Conservation (phyloP, 2,888 invertebrate genomes). For the Ommatoiulus sabulosus region DNA sequence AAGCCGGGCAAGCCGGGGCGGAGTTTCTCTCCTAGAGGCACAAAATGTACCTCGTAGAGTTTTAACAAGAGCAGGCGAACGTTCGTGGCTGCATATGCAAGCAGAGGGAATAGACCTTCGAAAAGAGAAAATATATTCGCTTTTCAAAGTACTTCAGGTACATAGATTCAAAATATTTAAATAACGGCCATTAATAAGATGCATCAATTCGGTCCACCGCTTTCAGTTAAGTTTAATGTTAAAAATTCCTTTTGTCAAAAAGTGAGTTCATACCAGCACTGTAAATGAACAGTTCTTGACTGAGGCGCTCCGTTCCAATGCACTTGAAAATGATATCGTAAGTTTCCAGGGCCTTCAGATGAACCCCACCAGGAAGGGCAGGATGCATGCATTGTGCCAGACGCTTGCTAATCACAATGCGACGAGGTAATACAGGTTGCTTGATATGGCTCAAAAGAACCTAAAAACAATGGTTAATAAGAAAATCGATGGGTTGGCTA, state of each 20-base stretch:
- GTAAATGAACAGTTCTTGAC: conserved; percentile 86
- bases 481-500: no score
- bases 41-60: conserved; percentile 89
- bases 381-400: conserved; percentile 95
- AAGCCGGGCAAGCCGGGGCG: conserved; percentile 88
- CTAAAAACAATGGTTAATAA: conserved; percentile 68
- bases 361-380: conserved; percentile 89
- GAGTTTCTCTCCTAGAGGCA: conserved; percentile 81
- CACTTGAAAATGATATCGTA: conserved; percentile 91
- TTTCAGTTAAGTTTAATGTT: no score
- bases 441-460: conserved; percentile 82
- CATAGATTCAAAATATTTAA: no score
- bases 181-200: conserved; percentile 53
- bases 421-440: conserved; percentile 85
- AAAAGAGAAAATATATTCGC: conserved; percentile 32
- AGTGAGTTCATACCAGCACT: conserved; percentile 73
- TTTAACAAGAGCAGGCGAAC: conserved; percentile 84
- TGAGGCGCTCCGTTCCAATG: conserved; percentile 82
- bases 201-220: no score
- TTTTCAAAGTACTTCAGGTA: no score
- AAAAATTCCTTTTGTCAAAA: background rate
- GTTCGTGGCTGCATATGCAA: conserved; percentile 89
- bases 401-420: conserved; percentile 89
- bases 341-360: conserved; percentile 89
- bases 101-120: conserved; percentile 86